A percentile compares a stretch with the other conserved stretches of the same genome.
Evolutionary conservation across 2,113 vertebrate species (phyloP).

Genomic region (Myotis yumanensis): DNA sequence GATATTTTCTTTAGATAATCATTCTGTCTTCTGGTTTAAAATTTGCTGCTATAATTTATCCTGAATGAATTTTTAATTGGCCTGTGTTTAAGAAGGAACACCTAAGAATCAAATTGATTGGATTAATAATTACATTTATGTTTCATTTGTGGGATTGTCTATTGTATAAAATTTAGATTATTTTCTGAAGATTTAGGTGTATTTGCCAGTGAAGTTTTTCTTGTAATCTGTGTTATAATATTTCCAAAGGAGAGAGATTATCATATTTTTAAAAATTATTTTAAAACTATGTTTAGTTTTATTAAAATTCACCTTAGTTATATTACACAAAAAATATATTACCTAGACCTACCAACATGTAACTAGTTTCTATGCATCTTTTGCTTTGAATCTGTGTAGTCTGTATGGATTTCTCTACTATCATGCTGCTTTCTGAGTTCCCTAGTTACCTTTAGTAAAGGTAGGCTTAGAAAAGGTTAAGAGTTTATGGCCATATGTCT

Average conservation of each 20-base stretch:
- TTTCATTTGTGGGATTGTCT: neutral
- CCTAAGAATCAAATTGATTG: conserved; percentile 15
- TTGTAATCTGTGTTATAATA: neutral
- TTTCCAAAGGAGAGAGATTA: neutral
- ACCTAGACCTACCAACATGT: neutral
- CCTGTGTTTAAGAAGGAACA: conserved; percentile 23
- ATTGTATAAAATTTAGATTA: neutral
- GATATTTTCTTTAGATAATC: conserved; percentile 31
- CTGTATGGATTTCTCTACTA: neutral
- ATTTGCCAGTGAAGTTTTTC: conserved; percentile 9
- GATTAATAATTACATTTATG: neutral
- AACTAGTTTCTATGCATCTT: neutral
- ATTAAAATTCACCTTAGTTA: neutral
- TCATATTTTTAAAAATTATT: neutral
- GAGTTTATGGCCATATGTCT: neutral
- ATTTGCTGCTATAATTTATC: neutral
- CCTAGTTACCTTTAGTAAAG: neutral
- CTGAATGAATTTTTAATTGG: conserved; percentile 9
- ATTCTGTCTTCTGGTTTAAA: neutral
- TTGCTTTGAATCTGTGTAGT: neutral
- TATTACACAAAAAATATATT: neutral
- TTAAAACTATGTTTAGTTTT: neutral
- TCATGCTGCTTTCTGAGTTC: neutral
- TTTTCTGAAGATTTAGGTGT: conserved; percentile 12
- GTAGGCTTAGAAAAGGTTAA: neutral